Base-by-base conservation (phyloP, 2,888 invertebrate genomes). In the Agapostemon virescens region DNA sequence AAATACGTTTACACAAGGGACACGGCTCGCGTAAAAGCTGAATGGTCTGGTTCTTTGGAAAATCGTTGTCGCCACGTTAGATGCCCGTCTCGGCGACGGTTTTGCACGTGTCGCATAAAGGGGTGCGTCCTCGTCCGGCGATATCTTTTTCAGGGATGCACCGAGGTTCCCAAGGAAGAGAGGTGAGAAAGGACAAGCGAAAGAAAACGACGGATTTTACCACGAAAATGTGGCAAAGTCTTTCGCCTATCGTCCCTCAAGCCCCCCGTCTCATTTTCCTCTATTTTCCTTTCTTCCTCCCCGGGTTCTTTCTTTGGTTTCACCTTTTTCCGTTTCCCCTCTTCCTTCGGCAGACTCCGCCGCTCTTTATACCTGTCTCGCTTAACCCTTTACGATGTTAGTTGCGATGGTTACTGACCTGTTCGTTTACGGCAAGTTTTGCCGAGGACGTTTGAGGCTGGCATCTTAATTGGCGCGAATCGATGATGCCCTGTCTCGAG, bases 91-190 rank as follows among this genome's bases (percentile, higher is more conserved):
- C 68, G 74, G 15, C 68, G 77, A 61, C 84, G 78, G 77, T 86
- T 83, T 87, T 77, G 76, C 87, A 81, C 82, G 87, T 83, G 81
- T 74, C 82, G 85, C 79, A 82, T 87, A 87, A 87, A 87, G 85
- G 80, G 76, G 80, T 85, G 77, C 74, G 87, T 87, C 87, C 85
- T 87, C 82, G 86, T 83, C 83, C 82, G 74, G 70, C 69, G 77
- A 86, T 86, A 86, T 86, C 87, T 84, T 84, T 87, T 70, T 77
- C 74, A 76, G 77, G 73, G 81, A 82, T 73, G 86, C 82, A 58
- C 58, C 77, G 74, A 73, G 70, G 72, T 81, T 82, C 36, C 58
- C 73, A 58, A 63, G 63, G 36, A 63, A 40, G 75, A 38, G 26
- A 20, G 23, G 36, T 63, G 68, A 63, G 77, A 79, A 81, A 84